Evolutionary conservation across 2,888 invertebrate genomes (phyloP).

Genomic region (Zaprionus lineosus): DNA sequence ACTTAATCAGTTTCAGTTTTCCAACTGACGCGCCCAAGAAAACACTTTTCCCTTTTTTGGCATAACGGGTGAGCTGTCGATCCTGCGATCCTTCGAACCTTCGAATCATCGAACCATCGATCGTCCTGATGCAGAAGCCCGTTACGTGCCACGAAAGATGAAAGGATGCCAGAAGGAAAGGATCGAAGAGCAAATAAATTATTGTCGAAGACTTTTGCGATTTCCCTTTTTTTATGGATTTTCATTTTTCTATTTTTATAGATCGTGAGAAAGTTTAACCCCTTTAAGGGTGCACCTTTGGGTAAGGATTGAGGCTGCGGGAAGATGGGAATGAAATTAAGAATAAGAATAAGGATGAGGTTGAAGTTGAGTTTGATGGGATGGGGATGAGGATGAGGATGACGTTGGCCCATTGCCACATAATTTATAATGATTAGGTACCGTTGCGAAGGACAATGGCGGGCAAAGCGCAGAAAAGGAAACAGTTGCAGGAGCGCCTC

Average conservation of each 20-base stretch:
- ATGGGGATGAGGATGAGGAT: slow-evolving; percentile 25
- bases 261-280: slow-evolving; percentile 79
- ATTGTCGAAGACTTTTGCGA: slow-evolving; percentile 48
- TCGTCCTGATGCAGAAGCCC: slow-evolving; percentile 37
- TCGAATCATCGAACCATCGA: slow-evolving; percentile 35
- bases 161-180: slow-evolving; percentile 5
- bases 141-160: slow-evolving; percentile 35
- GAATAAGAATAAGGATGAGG: slow-evolving; percentile 29
- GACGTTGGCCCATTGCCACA: slow-evolving; percentile 63
- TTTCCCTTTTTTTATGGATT: slow-evolving; percentile 62
- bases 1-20: slow-evolving; percentile 64
- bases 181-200: slow-evolving; percentile 36
- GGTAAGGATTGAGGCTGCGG: no score
- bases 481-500: slow-evolving; percentile 66
- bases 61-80: slow-evolving; percentile 21
- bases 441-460: slow-evolving; percentile 40
- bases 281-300: slow-evolving; percentile 42
- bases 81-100: slow-evolving; percentile 18
- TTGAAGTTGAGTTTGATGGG: no score
- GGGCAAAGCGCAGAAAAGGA: no score
- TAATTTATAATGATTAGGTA: slow-evolving; percentile 77
- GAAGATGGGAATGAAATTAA: slow-evolving; percentile 28
- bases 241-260: slow-evolving; percentile 54
- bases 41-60: slow-evolving; percentile 59
- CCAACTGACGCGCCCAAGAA: slow-evolving; percentile 48